phyloP scores from a whole-genome alignment of 2,888 invertebrate species.

The Gandaritis pyraliata region DNA sequence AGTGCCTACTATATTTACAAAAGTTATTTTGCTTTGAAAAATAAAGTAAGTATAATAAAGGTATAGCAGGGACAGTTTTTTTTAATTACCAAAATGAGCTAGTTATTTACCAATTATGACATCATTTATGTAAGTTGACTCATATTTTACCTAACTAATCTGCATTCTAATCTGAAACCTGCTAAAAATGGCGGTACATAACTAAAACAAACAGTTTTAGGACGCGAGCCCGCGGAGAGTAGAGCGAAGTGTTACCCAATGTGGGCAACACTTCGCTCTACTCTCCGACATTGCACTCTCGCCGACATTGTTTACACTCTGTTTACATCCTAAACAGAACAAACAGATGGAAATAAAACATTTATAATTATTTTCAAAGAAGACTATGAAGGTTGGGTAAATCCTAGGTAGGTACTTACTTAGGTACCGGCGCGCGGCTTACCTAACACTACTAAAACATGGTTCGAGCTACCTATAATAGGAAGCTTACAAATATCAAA shows the following conservation, averaged over 20 bases:
- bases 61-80: not conserved
- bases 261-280: slow-evolving; percentile 5
- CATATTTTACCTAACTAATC: not conserved
- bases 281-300: slow-evolving; percentile 7
- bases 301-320: slow-evolving; percentile 4
- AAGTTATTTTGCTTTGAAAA: no score
- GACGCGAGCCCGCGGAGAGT: not conserved
- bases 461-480: no score
- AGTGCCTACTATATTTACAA: no score
- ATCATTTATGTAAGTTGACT: not conserved
- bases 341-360: not conserved
- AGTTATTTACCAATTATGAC: not conserved
- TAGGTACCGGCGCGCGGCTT: no score
- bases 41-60: no score
- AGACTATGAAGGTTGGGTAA: no score
- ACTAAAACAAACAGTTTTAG: slow-evolving; percentile 18
- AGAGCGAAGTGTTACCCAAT: slow-evolving; percentile 10
- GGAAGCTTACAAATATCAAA: no score
- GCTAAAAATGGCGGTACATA: slow-evolving; percentile 10
- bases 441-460: no score
- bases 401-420: no score
- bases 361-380: not conserved
- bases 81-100: not conserved
- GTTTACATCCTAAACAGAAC: not conserved
- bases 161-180: slow-evolving; percentile 1